These are phyloP conservation scores for Pristiophorus japonicus DNA, from an alignment of 2,113 vertebrate genomes.

Conservation along the genomic window DNA sequence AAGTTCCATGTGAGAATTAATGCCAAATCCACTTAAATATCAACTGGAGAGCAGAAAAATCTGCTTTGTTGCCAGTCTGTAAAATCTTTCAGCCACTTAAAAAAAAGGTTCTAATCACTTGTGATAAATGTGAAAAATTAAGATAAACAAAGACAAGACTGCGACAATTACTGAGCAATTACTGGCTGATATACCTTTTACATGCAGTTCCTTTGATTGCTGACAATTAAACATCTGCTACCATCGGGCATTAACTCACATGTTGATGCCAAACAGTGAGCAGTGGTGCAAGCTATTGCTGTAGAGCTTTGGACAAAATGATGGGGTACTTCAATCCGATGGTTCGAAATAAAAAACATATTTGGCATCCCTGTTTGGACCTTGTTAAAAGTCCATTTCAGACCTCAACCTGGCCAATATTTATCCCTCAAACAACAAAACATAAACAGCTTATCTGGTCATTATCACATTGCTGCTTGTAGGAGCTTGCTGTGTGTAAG, in stretches of 20 bases:
- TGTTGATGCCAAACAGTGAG: background rate
- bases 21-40: too few species aligned
- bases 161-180: slow-evolving; percentile 25
- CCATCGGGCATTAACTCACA: background rate
- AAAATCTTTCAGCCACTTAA: background rate
- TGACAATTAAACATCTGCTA: slow-evolving; percentile 20
- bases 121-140: background rate
- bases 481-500: too few species aligned
- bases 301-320: background rate
- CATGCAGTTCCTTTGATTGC: slow-evolving; percentile 6
- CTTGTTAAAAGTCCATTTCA: background rate
- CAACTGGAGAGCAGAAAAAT: background rate
- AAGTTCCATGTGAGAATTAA: background rate
- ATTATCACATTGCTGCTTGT: too few species aligned
- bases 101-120: background rate
- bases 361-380: background rate
- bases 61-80: background rate
- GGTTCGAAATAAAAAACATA: background rate
- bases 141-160: background rate
- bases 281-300: background rate
- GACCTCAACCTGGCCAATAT: background rate
- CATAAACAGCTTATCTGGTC: too few species aligned
- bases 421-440: too few species aligned
- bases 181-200: slow-evolving; percentile 12
- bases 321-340: background rate